Percentiles rank a stretch among this genome's conserved stretches.
Conservation (phyloP, 2,113 vertebrate genomes). For the Psittacula cyanocephala region DNA sequence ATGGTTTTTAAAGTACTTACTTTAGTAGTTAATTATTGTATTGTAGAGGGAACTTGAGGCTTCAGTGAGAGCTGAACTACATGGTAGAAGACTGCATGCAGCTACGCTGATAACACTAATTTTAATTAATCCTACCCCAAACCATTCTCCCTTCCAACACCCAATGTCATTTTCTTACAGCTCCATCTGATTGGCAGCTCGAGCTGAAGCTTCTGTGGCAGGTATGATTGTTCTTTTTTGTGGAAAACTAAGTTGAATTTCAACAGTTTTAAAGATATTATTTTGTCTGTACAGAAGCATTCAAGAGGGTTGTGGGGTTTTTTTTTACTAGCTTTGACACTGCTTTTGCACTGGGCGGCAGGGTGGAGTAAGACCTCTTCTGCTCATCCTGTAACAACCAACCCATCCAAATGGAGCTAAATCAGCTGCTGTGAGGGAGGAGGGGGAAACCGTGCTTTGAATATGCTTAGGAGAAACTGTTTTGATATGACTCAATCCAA, state of each 20-base stretch:
- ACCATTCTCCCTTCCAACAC: not conserved
- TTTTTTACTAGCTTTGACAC: not conserved
- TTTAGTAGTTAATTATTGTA: conserved; percentile 27
- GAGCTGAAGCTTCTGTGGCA: not conserved
- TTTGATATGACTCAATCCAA: not conserved
- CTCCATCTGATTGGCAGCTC: not conserved
- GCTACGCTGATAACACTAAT: conserved; percentile 1
- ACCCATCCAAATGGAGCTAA: not conserved
- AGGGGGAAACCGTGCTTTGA: not conserved
- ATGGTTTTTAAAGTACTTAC: not conserved
- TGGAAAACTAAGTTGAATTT: not conserved
- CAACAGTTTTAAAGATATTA: not conserved
- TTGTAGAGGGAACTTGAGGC: not conserved
- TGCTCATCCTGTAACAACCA: not conserved
- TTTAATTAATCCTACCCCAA: conserved; percentile 41
- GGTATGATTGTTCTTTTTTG: not conserved
- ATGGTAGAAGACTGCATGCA: not conserved
- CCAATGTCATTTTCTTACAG: not conserved
- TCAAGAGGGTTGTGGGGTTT: fast-evolving
- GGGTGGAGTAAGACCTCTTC: not conserved
- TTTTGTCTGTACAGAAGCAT: not conserved
- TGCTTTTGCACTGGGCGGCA: not conserved
- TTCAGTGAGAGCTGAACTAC: conserved; percentile 12
- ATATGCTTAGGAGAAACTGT: not conserved
- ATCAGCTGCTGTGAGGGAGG: not conserved